These are phyloP conservation scores for Monomorium pharaonis DNA, from an alignment of 1,140 invertebrate genomes.

Conservation along the genomic window DNA sequence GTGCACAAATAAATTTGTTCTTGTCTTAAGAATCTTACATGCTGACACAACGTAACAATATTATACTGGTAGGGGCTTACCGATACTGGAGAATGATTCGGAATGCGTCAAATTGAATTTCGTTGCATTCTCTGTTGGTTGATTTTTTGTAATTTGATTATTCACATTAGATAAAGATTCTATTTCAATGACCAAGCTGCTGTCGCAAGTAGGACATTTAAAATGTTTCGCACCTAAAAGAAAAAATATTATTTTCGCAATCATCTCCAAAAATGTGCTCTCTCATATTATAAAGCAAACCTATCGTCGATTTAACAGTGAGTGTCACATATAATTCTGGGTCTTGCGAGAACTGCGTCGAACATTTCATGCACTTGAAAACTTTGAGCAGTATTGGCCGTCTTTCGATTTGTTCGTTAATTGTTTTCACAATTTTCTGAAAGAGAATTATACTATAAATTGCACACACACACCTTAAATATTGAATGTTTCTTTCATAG, in stretches of 20 bases:
- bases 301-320: slow-evolving; percentile 67
- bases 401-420: slow-evolving; percentile 84
- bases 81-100: slow-evolving; percentile 82
- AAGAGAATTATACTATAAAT: slow-evolving; percentile 30
- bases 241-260: slow-evolving; percentile 12
- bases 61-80: slow-evolving; percentile 67
- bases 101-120: slow-evolving; percentile 76
- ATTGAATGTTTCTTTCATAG: background rate
- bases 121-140: slow-evolving; percentile 43
- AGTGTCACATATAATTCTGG: slow-evolving; percentile 74
- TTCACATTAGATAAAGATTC: slow-evolving; percentile 76
- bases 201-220: slow-evolving; percentile 87
- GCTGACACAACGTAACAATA: background rate
- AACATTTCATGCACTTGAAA: slow-evolving; percentile 88
- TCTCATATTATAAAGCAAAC: slow-evolving; percentile 62
- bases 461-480: background rate
- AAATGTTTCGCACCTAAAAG: slow-evolving; percentile 77
- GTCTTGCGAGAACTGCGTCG: slow-evolving; percentile 86
- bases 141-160: slow-evolving; percentile 48
- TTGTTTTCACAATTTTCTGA: slow-evolving; percentile 85
- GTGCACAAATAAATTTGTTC: background rate
- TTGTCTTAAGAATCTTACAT: background rate
- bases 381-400: slow-evolving; percentile 85
- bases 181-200: slow-evolving; percentile 86
- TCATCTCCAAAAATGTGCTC: slow-evolving; percentile 11